Base-by-base conservation (phyloP, 2,113 vertebrate species). In the Lophotis ruficrista region DNA sequence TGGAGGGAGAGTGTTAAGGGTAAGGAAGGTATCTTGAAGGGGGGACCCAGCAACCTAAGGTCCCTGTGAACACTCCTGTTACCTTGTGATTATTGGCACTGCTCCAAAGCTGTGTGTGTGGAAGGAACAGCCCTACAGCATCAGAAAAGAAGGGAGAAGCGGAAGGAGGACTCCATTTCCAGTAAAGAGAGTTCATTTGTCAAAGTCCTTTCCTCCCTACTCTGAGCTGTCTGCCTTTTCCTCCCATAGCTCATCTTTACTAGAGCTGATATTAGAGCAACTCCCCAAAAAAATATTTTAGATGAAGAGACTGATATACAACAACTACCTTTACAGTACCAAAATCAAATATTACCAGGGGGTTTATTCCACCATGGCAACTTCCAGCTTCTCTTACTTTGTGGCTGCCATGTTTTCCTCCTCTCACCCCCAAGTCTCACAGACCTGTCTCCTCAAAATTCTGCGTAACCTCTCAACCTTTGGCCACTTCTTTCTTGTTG, bases 51-150 rank as follows among this genome's bases (percentile, higher is more conserved):
- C 13, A 8, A 16, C 8, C 31, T 14, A 9, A 84, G 43, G 43
- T 64, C 68, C 12, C 81, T 30, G 57, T 6, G 27, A 58, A 27
- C 1, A 1, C 25, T 68, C 10, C 60, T 6, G 3, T 38, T 71
- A 33, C 43, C 37, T 7, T 2, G 24, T 4, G 15, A 12, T 64
- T 70, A 72, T 5, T 7, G 0, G 4, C 51, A 4, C 27, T 18
- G 64, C 73, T 65, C 75, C 31, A 30, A 19, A 37, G 57, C 47
- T 17, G 31, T 0, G 7, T 7, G 66, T 43, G 41, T 43, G 47
- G 7, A 65, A 68, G 10, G 7, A 70, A 53, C 21, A 57, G 61
- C 57, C 61, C 60, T 38, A 79, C 25, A 57, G 83, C 60, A 85
- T 3, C 51, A 27, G 15, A 78, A 21, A 56, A 37, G 35, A 3